Percentiles rank a stretch among this genome's conserved stretches.
phyloP scores from a whole-genome alignment of 2,888 invertebrate species.

The Alsophila aescularia region DNA sequence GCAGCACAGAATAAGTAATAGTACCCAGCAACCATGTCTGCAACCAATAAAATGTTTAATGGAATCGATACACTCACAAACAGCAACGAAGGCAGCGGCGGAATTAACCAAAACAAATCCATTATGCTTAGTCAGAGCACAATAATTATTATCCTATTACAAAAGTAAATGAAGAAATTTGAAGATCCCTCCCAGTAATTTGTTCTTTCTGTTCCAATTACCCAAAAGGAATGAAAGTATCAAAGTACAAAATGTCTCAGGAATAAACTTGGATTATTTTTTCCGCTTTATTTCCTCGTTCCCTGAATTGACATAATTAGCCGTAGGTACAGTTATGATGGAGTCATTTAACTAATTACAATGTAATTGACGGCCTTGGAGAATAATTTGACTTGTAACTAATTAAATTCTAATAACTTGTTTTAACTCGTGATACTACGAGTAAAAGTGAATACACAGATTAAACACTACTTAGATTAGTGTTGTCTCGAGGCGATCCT shows the following conservation, averaged over 20 bases:
- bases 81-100: conserved; percentile 36
- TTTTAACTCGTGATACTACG: too few species aligned
- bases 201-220: conserved; percentile 62
- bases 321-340: conserved; percentile 50
- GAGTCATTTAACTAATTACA: conserved; percentile 51
- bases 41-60: conserved; percentile 7
- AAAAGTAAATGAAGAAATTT: conserved; percentile 64
- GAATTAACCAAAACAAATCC: conserved; percentile 42
- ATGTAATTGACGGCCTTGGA: conserved; percentile 35
- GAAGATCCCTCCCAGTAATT: conserved; percentile 57
- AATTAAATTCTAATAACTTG: too few species aligned
- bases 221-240: conserved; percentile 51
- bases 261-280: conserved; percentile 52
- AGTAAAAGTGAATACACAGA: too few species aligned
- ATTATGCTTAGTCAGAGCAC: conserved; percentile 53
- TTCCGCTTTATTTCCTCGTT: conserved; percentile 47
- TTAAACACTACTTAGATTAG: too few species aligned
- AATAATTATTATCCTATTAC: conserved; percentile 66
- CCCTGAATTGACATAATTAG: conserved; percentile 50
- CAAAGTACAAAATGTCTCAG: conserved; percentile 53
- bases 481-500: too few species aligned
- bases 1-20: not conserved
- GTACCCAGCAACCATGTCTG: not conserved
- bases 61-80: conserved; percentile 25
- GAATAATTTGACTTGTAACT: not conserved